Base-by-base conservation (phyloP, 37 sponge, comb jelly and placozoan species). In the Oscarella lobularis region DNA sequence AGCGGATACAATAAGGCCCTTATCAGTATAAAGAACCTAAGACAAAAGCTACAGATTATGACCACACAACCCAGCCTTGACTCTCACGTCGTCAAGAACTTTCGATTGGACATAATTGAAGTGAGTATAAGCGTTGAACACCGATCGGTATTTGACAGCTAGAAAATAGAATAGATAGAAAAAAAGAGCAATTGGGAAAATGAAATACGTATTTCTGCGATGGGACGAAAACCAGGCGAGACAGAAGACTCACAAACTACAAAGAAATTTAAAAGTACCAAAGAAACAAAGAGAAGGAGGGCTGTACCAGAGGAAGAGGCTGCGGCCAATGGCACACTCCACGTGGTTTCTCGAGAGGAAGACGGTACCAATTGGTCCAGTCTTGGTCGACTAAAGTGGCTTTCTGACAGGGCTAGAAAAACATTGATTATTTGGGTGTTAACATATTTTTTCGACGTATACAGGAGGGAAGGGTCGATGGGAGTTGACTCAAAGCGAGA, bases 101-200 rank as follows among this genome's bases (percentile, higher is more conserved):
- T 88, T 86, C 1, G 99, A 98, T 76, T 98, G 99, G 35, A 98
- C 87, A 2, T 84, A 67, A 75, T 98, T 98, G 81, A 98, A 98
- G 72, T 88, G 78, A 27, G 99, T 79, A 66, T 77, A 98, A 5
- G 73, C 27, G 27, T 72, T 72, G 79, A 95, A 95, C 38, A 95
- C 76, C 1, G 54, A 38, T 3, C 85, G 86, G 60, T 90, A 95
- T 40, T 40, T 66, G 40, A 83, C 87, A 83, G 91, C 92, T 91
- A 72, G 29, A 36, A 2, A 36, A 2, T 0, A 72, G n/a, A n/a
- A n/a, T n/a, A n/a, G 20, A 48, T 27, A 9, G 60, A 48, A 48
- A 27, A 27, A 48, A 48, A 27, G 60, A 9, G 20, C 14, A 9
- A 48, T 9, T 48, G 9, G 20, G 60, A 31, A 27, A 1, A 3